Base-by-base conservation (phyloP, 64 coral and sea anemone genomes). In the Anthopleura sola region DNA sequence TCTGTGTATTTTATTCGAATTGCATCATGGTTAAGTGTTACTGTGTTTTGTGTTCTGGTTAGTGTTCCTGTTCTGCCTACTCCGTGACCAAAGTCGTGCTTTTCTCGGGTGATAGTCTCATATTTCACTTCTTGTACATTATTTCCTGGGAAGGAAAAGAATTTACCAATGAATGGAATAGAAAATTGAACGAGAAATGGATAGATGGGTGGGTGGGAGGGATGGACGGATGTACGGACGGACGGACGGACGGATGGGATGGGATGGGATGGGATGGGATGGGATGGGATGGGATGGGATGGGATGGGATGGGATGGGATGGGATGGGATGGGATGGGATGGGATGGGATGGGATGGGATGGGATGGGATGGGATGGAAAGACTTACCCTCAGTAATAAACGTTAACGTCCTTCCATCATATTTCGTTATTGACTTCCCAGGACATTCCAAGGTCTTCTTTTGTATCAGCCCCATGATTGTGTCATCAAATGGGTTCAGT, bases 311-410 rank as follows among this genome's bases (percentile, higher is more conserved):
- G 2, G 39, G 39, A 44, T 2, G 39, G 39, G 7, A 3, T 2
- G 39, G 7, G 39, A 7, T 2, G 7, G 2, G 39, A 7, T 3
- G 39, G 39, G 39, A 44, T 44, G 39, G 39, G 7, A 7, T 2
- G 39, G 7, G 2, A 7, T 2, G 7, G 39, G 39, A 7, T 3
- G 2, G 39, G 39, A 44, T 2, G 39, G 39, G 7, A 3, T 2
- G 39, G 7, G 39, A 7, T 2, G 7, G 2, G 39, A 7, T 3
- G 39, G 39, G 39, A 44, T 44, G 39, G 39, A n/a, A n/a, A n/a
- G 50, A 40, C 82, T 29, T 83, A 83, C 82, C 82, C 6, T 83
- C 55, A 34, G 82, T 54, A 20, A 56, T 36, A 32, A 83, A 83
- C 12, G 55, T 60, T 6, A 83, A 39, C 29, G 18, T 60, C 19